Conservation (phyloP, 2,797 vertebrate species). For the Lophius americanus region DNA sequence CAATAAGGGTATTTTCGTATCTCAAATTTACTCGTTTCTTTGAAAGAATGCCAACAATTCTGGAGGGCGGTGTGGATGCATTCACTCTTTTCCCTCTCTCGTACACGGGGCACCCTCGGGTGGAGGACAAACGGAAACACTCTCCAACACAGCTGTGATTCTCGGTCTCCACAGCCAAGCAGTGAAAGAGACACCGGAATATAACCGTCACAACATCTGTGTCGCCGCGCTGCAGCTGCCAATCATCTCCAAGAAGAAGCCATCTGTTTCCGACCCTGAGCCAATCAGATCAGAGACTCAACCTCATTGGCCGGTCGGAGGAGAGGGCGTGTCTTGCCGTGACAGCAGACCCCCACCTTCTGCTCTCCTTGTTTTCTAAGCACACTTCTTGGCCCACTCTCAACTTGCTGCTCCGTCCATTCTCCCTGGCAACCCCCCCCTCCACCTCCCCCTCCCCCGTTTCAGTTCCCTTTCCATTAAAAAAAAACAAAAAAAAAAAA, state of each 20-base stretch:
- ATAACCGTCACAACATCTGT: conserved; percentile 33
- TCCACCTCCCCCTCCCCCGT: conserved; percentile 19
- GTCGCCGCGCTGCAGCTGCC: conserved; percentile 47
- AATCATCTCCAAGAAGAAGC: conserved; percentile 64
- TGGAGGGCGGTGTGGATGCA: conserved; percentile 5
- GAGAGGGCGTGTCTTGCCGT: conserved; percentile 42
- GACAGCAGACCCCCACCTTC: conserved; percentile 53
- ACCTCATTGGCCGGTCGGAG: conserved; percentile 41
- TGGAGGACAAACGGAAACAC: conserved; percentile 33
- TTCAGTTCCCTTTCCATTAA: conserved; percentile 17
- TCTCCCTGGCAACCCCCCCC: conserved; percentile 30
- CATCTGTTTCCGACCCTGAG: conserved; percentile 62
- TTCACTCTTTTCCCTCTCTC: neutral
- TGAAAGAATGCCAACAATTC: too few relatives aligned
- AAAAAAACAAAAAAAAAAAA: conserved; percentile 53
- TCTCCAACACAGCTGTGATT: conserved; percentile 63
- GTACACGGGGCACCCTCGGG: conserved; percentile 18
- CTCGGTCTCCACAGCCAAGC: conserved; percentile 22
- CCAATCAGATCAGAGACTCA: conserved; percentile 56
- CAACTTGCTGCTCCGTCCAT: conserved; percentile 49
- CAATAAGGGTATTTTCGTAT: too few relatives aligned
- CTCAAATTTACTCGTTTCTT: too few relatives aligned
- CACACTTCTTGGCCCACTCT: conserved; percentile 24
- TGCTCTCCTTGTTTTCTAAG: conserved; percentile 25
- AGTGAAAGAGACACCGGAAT: conserved; percentile 20